Evolutionary conservation across 2,797 vertebrate species (phyloP), one percentile per base, ranked within the genome.

Genomic region (Pangasius krempfi): DNA sequence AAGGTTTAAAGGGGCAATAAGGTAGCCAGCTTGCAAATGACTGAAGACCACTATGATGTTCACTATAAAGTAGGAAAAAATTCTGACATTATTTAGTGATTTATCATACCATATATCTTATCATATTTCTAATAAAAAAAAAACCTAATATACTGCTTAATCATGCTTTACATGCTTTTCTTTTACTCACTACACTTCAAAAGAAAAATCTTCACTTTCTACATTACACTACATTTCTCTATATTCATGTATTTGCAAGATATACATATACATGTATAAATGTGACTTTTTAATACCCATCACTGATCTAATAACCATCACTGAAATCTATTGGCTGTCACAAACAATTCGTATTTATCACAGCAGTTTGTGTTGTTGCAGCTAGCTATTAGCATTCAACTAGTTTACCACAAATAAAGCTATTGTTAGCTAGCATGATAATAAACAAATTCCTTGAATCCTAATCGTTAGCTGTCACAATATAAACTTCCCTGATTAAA

Each of bases 1-100:
- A 79, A 64, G 25, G 70, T 66, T 86, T 87, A 68, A 87, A 76
- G 44, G 56, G 70, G 78, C 16, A 20, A 58, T 60, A 86, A 47
- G 64, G n/a, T 37, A 56, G n/a, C 0, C 47, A 50, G 30, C 72
- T 78, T 56, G 33, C 33, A 54, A 83, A 54, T 64, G 44, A 30
- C 37, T 66, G n/a, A 22, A 84, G 16, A 66, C 9, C 40, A 52
- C 62, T 16, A 60, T 27, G 56, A 60, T 8, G 18, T 30, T 84
- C 27, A 33, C 7, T 50, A 47, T 52, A 66, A 84, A 84, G n/a
- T 68, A 37, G n/a, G 14, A 54, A 79, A 10, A 56, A 20, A 10
- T 37, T 37, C 10, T 37, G 27, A 40, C 10, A 7, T 40, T 81
- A 54, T 60, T 81, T 60, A 7, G 7, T 40, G 10, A 81, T 58